These are phyloP conservation scores for Zaprionus gabonicus DNA, from an alignment of 1,140 invertebrate species.

Conservation along the genomic window DNA sequence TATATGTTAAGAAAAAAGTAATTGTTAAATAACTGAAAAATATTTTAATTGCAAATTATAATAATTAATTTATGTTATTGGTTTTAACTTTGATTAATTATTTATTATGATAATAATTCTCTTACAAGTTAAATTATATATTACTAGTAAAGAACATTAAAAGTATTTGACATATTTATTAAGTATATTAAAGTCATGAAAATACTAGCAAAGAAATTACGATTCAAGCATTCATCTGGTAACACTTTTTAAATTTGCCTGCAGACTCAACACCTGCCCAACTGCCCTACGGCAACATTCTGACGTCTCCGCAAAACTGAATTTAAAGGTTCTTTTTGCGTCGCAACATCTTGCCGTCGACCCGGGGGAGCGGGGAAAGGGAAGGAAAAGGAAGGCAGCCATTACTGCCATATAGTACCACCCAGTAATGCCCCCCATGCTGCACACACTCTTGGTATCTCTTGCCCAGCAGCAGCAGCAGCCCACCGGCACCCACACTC, in stretches of 20 bases:
- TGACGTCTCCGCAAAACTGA: conserved; percentile 26
- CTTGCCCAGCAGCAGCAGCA: background rate
- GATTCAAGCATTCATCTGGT: conserved; percentile 27
- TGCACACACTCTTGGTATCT: no score
- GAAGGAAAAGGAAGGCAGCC: background rate
- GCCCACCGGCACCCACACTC: background rate
- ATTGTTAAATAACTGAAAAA: background rate
- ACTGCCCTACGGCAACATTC: conserved; percentile 69
- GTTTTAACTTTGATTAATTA: no score
- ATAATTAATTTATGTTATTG: background rate
- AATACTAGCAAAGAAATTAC: background rate
- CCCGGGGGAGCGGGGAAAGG: background rate
- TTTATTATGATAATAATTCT: background rate
- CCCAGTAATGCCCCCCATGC: no score
- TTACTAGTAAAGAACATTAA: background rate
- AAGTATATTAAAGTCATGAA: background rate
- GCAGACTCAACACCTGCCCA: conserved; percentile 50
- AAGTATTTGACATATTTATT: background rate
- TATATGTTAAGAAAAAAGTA: background rate
- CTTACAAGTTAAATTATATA: background rate
- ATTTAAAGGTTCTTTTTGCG: conserved; percentile 46
- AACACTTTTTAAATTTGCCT: conserved; percentile 23
- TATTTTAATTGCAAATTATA: background rate
- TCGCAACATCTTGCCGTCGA: conserved; percentile 52
- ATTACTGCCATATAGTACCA: conserved; percentile 15